Evolutionary conservation across 37 sponge, comb jelly and placozoan species (phyloP).

Genomic region (Aplysina aerophoba): DNA sequence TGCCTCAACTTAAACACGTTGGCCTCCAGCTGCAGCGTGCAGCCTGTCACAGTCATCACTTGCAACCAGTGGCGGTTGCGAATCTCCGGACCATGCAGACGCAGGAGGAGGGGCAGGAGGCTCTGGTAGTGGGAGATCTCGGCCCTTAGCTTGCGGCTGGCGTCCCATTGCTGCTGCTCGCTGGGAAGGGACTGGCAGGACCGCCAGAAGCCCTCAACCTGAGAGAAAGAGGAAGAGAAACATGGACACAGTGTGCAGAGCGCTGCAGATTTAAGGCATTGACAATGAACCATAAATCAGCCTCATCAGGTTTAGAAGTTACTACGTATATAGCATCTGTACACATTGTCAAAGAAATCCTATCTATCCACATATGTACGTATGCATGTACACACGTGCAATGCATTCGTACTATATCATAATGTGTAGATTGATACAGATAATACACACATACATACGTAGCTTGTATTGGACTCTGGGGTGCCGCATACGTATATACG

Average conservation of each 20-base stretch:
- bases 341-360: not conserved
- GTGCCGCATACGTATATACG: no score
- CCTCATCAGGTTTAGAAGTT: no score
- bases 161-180: slow-evolving; percentile 82
- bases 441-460: no score
- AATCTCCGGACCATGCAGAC: slow-evolving; percentile 84
- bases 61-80: slow-evolving; percentile 91
- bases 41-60: slow-evolving; percentile 84
- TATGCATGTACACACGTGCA: not conserved
- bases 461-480: no score
- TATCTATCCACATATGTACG: not conserved
- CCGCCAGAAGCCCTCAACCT: slow-evolving; percentile 74
- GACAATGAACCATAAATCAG: no score
- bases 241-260: no score
- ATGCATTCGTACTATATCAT: no score
- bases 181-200: slow-evolving; percentile 70
- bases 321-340: not conserved
- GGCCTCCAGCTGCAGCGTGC: slow-evolving; percentile 88
- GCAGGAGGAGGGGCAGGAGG: slow-evolving; percentile 75
- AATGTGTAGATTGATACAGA: no score
- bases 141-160: slow-evolving; percentile 68
- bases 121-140: slow-evolving; percentile 66
- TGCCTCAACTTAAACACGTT: slow-evolving; percentile 78
- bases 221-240: not conserved
- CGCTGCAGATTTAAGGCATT: no score